phyloP scores from a whole-genome alignment of 2,113 vertebrate species.

The Pongo pygmaeus region DNA sequence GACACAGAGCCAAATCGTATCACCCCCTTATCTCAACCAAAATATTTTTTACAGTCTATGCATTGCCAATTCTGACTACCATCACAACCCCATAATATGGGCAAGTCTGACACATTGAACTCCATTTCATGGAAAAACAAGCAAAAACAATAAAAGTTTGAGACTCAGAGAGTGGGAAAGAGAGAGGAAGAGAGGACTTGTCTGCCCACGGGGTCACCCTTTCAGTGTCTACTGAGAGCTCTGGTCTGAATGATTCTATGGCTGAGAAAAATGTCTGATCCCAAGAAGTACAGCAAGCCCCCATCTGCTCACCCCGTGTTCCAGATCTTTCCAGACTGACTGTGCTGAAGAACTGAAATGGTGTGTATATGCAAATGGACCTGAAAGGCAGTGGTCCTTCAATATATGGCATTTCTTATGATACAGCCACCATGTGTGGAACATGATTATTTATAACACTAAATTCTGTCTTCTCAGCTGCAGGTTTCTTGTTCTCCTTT shows the following conservation, averaged over 20 bases:
- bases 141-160: neutral
- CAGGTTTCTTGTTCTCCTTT: neutral
- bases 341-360: neutral
- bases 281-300: neutral
- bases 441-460: neutral
- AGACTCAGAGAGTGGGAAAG: neutral
- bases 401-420: neutral
- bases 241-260: neutral
- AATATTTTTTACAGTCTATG: no score
- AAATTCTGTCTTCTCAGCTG: neutral
- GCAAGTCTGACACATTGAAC: neutral
- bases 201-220: accelerated
- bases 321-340: neutral
- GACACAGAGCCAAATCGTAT: neutral
- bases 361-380: neutral
- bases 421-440: no score
- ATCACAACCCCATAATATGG: neutral
- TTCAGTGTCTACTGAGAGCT: neutral
- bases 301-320: neutral
- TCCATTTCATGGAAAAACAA: neutral
- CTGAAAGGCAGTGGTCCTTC: neutral
- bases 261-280: neutral
- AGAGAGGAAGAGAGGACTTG: accelerated
- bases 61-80: neutral
- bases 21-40: neutral